These are phyloP conservation scores for Megaustenia siamemsis DNA, from an alignment of 2,888 invertebrate species.

Conservation along the genomic window DNA sequence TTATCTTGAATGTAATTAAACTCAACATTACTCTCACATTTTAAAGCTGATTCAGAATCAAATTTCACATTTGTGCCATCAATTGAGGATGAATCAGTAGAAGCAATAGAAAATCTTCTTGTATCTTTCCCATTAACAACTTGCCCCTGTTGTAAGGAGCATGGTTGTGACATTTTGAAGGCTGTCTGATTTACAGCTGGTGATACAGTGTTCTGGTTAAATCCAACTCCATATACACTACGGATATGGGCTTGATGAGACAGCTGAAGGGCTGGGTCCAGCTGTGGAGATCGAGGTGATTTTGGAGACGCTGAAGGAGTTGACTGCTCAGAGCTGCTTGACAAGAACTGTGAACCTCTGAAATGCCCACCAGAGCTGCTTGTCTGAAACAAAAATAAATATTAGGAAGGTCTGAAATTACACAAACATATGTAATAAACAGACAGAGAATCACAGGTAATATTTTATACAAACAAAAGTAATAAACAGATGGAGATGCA, in stretches of 20 bases:
- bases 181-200: background rate
- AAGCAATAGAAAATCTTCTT: background rate
- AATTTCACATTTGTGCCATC: background rate
- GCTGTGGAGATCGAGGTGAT: slow-evolving; percentile 53
- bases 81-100: background rate
- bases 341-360: slow-evolving; percentile 29
- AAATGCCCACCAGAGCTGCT: slow-evolving; percentile 12
- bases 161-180: background rate
- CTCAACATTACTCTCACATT: background rate
- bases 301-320: slow-evolving; percentile 51
- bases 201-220: background rate
- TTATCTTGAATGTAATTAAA: background rate
- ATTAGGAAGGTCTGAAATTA: no score
- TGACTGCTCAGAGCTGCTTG: slow-evolving; percentile 48
- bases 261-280: slow-evolving; percentile 71
- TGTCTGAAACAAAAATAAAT: background rate
- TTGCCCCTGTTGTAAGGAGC: background rate
- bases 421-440: no score
- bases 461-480: no score
- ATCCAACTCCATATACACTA: slow-evolving; percentile 63
- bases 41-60: background rate
- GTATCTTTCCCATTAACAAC: background rate
- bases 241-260: slow-evolving; percentile 73
- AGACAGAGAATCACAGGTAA: no score
- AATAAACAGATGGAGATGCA: no score